Base-by-base conservation (phyloP, 2,888 invertebrate species). In the Ommatoiulus sabulosus region DNA sequence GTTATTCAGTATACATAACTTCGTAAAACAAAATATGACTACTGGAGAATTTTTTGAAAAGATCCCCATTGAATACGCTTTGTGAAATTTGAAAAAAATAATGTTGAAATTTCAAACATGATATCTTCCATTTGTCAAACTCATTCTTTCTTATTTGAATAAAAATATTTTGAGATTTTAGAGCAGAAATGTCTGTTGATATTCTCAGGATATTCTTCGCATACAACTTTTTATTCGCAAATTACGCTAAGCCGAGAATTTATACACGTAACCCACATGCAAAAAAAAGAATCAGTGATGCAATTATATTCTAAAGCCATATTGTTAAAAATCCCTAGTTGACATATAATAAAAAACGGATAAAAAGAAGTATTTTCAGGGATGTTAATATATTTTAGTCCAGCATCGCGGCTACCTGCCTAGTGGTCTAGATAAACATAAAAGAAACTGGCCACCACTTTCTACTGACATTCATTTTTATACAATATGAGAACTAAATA, bases 401-500 rank as follows among this genome's bases (percentile, higher is more conserved):
- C 24, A 8, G 24, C 72, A 72, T 72, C 24, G 24, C 7, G 72
- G 72, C 72, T 63, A 20, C 20, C 63, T 63, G 20, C 63, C 72
- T 72, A 72, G 72, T 72, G 72, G 72, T 72, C 72, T 72, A 72
- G 24, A 72, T 72, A 72, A 72, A 72, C 72, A 72, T 72, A 72
- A 72, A 72, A 72, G 72, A 72, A 72, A 72, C 24, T 72, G 72
- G 72, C 24, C 72, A 72, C 72, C 24, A 72, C 72, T 72, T 72
- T 72, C 72, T 72, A 72, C 72, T 72, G 72, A 72, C 72, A 72
- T 72, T 72, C 72, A 72, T 72, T 24, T 72, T 72, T 24, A 72
- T 72, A 72, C 72, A 72, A 72, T 72, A 24, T 72, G 12, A 72
- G 72, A 72, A 72, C 72, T 24, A 72, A 72, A 72, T 72, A 72